These are phyloP conservation scores for Sthenelais limicola DNA, from an alignment of 2,888 invertebrate genomes.

Conservation along the genomic window DNA sequence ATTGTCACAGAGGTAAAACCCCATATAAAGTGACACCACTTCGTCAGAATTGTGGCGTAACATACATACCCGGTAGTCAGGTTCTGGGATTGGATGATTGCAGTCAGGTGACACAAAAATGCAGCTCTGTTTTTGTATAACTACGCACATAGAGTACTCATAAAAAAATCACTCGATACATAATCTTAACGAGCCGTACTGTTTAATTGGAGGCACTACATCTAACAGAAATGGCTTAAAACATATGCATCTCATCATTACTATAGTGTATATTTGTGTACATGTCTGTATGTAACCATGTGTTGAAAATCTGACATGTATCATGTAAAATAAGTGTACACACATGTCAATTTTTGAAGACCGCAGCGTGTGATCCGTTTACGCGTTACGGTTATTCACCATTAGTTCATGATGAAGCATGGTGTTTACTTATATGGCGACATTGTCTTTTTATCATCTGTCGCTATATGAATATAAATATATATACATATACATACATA, in stretches of 20 bases:
- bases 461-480: slow-evolving; percentile 28
- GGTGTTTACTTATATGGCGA: slow-evolving; percentile 29
- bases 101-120: no score
- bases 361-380: no score
- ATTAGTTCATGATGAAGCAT: slow-evolving; percentile 23
- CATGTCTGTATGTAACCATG: slow-evolving; percentile 11
- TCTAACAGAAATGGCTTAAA: slow-evolving; percentile 9
- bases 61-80: no score
- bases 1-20: no score
- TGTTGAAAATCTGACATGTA: slow-evolving; percentile 31
- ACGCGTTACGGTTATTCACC: slow-evolving; percentile 23
- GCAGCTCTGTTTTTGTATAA: no score
- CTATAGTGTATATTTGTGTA: slow-evolving; percentile 38
- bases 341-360: slow-evolving; percentile 27
- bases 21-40: no score
- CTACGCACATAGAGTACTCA: slow-evolving; percentile 34
- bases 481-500: slow-evolving; percentile 31
- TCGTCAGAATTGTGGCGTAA: no score
- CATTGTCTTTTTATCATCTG: slow-evolving; percentile 23
- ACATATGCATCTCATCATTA: slow-evolving; percentile 24
- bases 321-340: slow-evolving; percentile 27
- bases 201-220: slow-evolving; percentile 33
- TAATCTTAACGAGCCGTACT: slow-evolving; percentile 21
- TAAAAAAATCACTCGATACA: background rate
- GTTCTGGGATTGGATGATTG: no score